These are phyloP conservation scores for Spinus pinus DNA, from an alignment of 2,797 vertebrate genomes.

Conservation along the genomic window DNA sequence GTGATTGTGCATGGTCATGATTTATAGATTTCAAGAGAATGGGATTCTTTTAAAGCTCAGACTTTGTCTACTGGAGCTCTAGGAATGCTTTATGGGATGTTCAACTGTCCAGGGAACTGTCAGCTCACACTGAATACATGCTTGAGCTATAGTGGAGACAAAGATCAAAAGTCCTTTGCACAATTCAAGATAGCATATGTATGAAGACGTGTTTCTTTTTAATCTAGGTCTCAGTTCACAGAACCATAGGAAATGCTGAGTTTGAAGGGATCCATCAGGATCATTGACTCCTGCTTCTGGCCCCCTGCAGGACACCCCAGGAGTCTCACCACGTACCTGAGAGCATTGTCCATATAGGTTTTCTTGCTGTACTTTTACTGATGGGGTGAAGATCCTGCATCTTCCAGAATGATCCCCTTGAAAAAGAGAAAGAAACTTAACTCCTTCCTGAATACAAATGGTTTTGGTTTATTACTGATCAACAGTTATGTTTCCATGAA, in stretches of 20 bases:
- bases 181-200: not conserved
- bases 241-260: not conserved
- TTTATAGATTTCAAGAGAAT: not conserved
- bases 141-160: not conserved
- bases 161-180: not conserved
- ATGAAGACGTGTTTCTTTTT: not conserved
- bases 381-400: not conserved
- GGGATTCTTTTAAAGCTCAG: not conserved
- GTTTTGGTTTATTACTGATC: not conserved
- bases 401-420: not conserved
- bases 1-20: not conserved
- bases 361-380: not conserved
- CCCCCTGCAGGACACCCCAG: not conserved
- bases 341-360: not conserved
- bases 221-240: not conserved
- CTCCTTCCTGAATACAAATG: not conserved
- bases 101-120: not conserved
- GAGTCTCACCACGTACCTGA: not conserved
- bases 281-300: not conserved
- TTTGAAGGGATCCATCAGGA: not conserved
- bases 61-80: not conserved
- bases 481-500: not conserved
- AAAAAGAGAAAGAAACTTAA: not conserved
- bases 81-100: not conserved
- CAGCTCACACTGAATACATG: not conserved